Conservation (phyloP, 2,113 vertebrate genomes). For the Coryphaenoides rupestris region DNA sequence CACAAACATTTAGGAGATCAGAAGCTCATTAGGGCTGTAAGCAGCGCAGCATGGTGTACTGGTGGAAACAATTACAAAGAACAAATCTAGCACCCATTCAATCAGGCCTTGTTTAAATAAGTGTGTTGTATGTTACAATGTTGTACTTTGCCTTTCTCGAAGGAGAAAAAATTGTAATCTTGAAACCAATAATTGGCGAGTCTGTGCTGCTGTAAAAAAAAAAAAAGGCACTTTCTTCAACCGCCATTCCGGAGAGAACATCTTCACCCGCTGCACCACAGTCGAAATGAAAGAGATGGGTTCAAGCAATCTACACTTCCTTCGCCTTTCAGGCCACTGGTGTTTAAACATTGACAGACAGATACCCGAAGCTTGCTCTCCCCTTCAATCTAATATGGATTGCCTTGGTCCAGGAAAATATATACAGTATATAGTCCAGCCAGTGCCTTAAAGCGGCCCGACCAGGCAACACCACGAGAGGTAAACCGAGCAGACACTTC, state of each 20-base stretch:
- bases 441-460: conserved; percentile 58
- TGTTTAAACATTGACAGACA: conserved; percentile 54
- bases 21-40: too few relatives aligned
- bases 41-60: too few relatives aligned
- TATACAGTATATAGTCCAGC: conserved; percentile 49
- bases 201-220: too few relatives aligned
- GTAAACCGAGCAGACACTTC: conserved; percentile 67
- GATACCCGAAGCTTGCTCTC: conserved; percentile 17
- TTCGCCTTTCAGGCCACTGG: conserved; percentile 14
- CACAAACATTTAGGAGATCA: conserved; percentile 4
- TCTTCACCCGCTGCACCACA: conserved; percentile 1
- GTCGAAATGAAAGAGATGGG: conserved; percentile 9
- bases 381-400: conserved; percentile 46
- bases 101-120: too few relatives aligned
- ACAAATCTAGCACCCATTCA: too few relatives aligned
- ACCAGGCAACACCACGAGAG: conserved; percentile 62
- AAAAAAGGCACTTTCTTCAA: background rate
- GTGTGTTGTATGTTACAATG: too few relatives aligned
- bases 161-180: background rate
- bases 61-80: too few relatives aligned
- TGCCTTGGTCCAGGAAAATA: conserved; percentile 50
- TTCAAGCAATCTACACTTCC: conserved; percentile 19
- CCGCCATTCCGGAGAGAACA: background rate
- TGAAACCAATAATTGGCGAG: background rate
- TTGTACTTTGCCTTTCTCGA: background rate